Evolutionary conservation across 2,888 invertebrate species (phyloP).

Genomic region (Acleris literana): DNA sequence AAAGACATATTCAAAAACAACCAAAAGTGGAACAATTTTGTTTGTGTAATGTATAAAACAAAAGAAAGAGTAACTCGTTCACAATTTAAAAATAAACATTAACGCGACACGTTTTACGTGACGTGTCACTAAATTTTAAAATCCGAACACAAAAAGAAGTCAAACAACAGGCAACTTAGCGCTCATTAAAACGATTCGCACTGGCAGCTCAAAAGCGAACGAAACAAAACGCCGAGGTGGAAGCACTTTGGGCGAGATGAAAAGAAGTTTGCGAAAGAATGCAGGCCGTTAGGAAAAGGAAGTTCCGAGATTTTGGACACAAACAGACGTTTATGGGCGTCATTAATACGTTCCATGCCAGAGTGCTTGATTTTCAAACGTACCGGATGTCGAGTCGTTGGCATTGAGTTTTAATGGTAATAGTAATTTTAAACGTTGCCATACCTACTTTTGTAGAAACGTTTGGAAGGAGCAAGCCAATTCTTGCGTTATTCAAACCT

Average conservation of each 20-base stretch:
- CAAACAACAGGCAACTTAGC: slow-evolving; percentile 15
- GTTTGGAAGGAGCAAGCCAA: no score
- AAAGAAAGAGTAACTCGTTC: no score
- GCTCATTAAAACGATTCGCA: slow-evolving; percentile 29
- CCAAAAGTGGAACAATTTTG: no score
- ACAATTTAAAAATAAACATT: no score
- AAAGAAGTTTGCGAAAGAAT: slow-evolving; percentile 30
- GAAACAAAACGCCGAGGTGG: slow-evolving; percentile 32
- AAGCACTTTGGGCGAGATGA: slow-evolving; percentile 36
- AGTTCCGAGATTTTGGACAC: slow-evolving; percentile 54
- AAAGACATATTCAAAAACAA: no score
- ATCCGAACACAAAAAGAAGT: not conserved
- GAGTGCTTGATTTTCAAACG: slow-evolving; percentile 1
- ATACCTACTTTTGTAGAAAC: no score
- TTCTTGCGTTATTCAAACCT: no score
- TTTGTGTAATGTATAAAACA: no score
- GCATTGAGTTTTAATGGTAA: no score
- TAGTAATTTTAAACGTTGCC: no score
- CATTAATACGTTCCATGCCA: slow-evolving; percentile 52
- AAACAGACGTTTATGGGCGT: slow-evolving; percentile 60
- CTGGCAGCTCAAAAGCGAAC: slow-evolving; percentile 24
- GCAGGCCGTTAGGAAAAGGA: slow-evolving; percentile 33
- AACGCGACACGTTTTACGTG: no score
- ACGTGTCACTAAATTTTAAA: not conserved
- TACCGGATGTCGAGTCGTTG: not conserved